Evolutionary conservation across 2,113 vertebrate species (phyloP), one percentile per base, ranked within the genome.

Genomic region (Vanacampus margaritifer): DNA sequence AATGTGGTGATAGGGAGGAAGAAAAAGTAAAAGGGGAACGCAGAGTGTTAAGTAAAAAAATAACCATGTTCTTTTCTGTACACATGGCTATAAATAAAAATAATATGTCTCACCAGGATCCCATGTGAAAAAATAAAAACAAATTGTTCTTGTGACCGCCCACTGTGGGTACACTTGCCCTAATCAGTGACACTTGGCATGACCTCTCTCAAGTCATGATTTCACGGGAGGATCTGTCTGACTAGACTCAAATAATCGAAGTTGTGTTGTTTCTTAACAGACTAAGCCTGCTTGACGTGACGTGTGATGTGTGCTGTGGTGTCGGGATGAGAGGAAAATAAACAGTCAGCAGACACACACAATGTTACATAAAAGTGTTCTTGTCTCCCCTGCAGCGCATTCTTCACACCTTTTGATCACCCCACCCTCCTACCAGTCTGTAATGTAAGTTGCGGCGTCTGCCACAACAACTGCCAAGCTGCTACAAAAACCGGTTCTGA

Each of bases 321-420:
- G 14, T 10, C 6, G 21, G 48, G 21, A 14, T 19, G 1, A 35
- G 11, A 6, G 0, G 26, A 23, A 43, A 45, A 16, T 9, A 53
- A 19, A 28, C 64, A 54, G 39, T 50, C 13, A 43, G 61, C 23
- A 26, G 6, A 35, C 23, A 58, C 11, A 32, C 13, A 66, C 26
- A n/a, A 16, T 28, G 6, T 79, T 68, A 73, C 41, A 67, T 64
- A 66, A 61, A 69, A 11, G 5, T 54, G 19, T 17, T 23, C 48
- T 24, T n/a, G 12, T 46, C n/a, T 67, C 21, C 56, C 53, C 26
- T 2, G 2, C n/a, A 43, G 41, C 32, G 28, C 56, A 75, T 83
- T 87, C 65, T 39, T 59, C 51, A 64, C 67, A 78, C 13, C 61
- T 64, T 36, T 0, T 14, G 28, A 67, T 36, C 62, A 57, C 43